These are phyloP conservation scores for Trachymyrmex septentrionalis DNA, from an alignment of 1,140 invertebrate genomes.

Conservation along the genomic window DNA sequence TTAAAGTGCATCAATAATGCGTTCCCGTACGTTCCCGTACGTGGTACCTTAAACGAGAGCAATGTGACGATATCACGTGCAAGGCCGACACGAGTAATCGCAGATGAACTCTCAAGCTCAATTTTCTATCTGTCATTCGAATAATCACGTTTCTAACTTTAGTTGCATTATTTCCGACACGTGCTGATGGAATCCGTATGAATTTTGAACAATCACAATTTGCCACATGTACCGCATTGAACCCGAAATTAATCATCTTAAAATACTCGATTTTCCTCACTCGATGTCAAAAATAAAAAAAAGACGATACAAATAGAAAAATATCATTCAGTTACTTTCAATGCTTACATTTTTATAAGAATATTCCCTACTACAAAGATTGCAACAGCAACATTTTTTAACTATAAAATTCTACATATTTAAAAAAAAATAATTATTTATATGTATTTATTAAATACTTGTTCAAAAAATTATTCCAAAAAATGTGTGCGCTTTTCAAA, in stretches of 20 bases:
- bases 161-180: slow-evolving; percentile 32
- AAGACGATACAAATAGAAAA: slow-evolving; percentile 45
- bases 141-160: slow-evolving; percentile 34
- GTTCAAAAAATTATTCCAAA: neutral
- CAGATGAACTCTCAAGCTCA: slow-evolving; percentile 10
- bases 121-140: slow-evolving; percentile 43
- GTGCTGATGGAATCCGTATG: slow-evolving; percentile 1
- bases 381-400: neutral
- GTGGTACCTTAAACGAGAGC: slow-evolving; percentile 27
- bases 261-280: slow-evolving; percentile 38
- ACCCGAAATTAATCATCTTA: slow-evolving; percentile 54
- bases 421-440: slow-evolving; percentile 9
- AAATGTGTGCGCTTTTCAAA: neutral
- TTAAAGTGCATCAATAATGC: neutral
- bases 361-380: neutral
- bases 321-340: slow-evolving; percentile 22
- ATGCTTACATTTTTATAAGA: neutral
- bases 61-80: slow-evolving; percentile 26
- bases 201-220: slow-evolving; percentile 54
- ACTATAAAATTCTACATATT: neutral
- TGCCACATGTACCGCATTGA: slow-evolving; percentile 14
- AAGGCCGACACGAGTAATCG: neutral
- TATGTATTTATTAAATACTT: neutral
- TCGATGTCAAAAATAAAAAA: slow-evolving; percentile 25
- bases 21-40: neutral